Evolutionary conservation across 2,113 vertebrate species (phyloP).

Genomic region (Butastur rufipennis): DNA sequence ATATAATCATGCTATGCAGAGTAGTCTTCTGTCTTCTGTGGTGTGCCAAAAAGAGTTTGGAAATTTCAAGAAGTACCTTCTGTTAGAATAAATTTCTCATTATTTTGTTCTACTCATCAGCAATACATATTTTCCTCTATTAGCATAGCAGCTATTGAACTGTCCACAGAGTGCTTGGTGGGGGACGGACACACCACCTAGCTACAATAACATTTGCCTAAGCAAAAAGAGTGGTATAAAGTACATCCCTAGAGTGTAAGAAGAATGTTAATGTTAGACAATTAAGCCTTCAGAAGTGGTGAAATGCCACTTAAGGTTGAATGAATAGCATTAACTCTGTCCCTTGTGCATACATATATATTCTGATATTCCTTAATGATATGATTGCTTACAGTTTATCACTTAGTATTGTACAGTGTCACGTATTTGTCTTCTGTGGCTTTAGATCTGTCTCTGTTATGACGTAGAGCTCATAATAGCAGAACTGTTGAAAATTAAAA

Average conservation of each 20-base stretch:
- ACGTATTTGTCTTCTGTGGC: not conserved
- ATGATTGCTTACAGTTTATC: not conserved
- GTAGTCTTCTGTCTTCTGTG: not conserved
- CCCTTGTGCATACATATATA: not conserved
- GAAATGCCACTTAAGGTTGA: conserved; percentile 10
- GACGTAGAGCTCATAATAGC: not conserved
- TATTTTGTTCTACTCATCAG: not conserved
- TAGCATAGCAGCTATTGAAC: not conserved
- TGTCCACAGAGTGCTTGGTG: not conserved
- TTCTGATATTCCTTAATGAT: not conserved
- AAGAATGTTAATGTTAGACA: not conserved
- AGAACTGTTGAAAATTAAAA: not conserved
- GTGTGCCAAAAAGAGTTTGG: not conserved
- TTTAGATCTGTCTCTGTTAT: not conserved
- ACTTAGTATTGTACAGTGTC: not conserved
- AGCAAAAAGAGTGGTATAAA: not conserved
- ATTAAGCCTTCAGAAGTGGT: not conserved
- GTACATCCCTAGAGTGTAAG: not conserved
- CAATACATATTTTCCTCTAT: not conserved
- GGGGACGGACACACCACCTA: not conserved
- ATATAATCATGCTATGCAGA: not conserved
- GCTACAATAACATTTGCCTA: not conserved
- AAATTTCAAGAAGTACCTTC: not conserved
- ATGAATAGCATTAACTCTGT: not conserved
- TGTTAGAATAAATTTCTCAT: not conserved